Conservation (phyloP, 2,797 vertebrate species). For the Dendrocincla tyrannina region DNA sequence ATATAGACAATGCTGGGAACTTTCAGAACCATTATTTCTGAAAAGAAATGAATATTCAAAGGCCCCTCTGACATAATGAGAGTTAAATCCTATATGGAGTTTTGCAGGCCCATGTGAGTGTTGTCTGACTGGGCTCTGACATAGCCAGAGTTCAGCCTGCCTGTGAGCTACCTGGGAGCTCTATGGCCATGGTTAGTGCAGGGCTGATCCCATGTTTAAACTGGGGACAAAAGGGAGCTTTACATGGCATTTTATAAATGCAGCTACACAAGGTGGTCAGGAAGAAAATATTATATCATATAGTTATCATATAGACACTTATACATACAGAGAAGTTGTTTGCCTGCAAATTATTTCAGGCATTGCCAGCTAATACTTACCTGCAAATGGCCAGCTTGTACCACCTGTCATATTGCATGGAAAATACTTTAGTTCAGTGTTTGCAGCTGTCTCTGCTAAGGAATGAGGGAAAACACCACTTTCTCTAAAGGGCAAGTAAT, state of each 20-base stretch:
- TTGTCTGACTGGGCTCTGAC: not conserved
- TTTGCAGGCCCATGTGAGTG: not conserved
- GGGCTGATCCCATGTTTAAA: not conserved
- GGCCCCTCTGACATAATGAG: not conserved
- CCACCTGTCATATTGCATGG: not conserved
- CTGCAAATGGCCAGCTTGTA: not conserved
- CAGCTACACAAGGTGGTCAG: not conserved
- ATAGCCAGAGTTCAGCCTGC: not conserved
- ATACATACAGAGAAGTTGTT: not conserved
- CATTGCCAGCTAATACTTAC: not conserved
- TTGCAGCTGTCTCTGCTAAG: not conserved
- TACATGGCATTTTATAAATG: not conserved
- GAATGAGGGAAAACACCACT: not conserved
- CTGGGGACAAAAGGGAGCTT: not conserved
- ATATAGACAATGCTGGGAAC: not conserved
- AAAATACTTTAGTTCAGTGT: not conserved
- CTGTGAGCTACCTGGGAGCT: not conserved
- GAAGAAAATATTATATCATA: not conserved
- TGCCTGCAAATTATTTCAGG: not conserved
- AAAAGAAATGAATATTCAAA: slow-evolving; percentile 48
- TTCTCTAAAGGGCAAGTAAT: not conserved
- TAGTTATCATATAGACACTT: no score
- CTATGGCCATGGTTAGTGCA: not conserved
- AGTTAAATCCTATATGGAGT: not conserved
- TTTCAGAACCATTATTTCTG: slow-evolving; percentile 29